phyloP scores from a whole-genome alignment of 2,113 vertebrate species.

The Telmatochromis sp. region DNA sequence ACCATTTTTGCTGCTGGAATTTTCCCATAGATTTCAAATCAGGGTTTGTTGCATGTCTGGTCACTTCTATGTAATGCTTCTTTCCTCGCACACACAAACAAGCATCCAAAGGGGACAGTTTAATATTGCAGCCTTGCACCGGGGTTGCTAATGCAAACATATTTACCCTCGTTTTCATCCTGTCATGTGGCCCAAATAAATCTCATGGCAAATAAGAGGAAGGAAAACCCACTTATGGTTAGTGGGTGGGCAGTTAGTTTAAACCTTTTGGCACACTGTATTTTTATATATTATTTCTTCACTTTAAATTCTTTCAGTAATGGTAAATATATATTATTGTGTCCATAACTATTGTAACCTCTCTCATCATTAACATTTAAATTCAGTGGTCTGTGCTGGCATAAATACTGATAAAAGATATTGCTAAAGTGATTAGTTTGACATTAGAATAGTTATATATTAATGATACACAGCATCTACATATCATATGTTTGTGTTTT shows the following conservation, averaged over 20 bases:
- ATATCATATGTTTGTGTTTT: background rate
- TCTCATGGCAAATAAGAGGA: background rate
- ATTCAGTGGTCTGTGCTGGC: background rate
- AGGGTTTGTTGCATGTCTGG: background rate
- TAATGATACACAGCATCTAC: background rate
- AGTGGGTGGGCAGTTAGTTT: background rate
- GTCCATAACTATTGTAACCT: background rate
- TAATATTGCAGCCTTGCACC: background rate
- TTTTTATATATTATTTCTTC: background rate
- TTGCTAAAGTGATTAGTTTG: accelerated
- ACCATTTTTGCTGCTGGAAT: background rate
- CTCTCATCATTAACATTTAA: background rate
- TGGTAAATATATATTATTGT: background rate
- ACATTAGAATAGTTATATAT: background rate
- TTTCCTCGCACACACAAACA: background rate
- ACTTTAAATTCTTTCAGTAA: background rate
- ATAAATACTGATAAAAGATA: background rate
- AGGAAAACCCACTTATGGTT: background rate
- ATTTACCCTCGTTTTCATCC: background rate
- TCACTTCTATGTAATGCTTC: background rate
- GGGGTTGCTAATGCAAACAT: background rate
- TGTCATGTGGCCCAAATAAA: background rate
- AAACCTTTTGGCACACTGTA: background rate
- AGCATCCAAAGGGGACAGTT: background rate
- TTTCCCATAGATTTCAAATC: background rate